Evolutionary conservation across 2,113 vertebrate genomes (phyloP), one percentile per base, ranked within the genome.

Genomic region (Bostrychus sinensis): DNA sequence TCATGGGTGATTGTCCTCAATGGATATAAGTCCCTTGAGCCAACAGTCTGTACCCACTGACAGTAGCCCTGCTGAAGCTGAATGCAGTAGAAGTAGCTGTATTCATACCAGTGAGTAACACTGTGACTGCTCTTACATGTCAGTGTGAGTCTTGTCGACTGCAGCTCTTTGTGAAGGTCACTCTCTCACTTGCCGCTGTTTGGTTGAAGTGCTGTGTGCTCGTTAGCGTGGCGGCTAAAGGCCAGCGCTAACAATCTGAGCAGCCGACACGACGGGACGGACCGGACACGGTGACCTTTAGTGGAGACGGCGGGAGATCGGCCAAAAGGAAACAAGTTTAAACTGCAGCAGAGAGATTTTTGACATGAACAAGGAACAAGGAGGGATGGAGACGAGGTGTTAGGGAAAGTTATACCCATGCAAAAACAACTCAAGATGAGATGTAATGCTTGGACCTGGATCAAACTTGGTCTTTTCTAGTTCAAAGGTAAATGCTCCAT

Each of bases 241-340:
- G 83, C 76, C 83, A 84, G 26, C 22, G 56, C 70, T 77, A 70
- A 82, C 84, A 82, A 78, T 41, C 51, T 60, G 53, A 3, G 68
- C 70, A 77, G 76, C 59, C 67, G 75, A 67, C 77, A 62, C 67
- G 78, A 57, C 67, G 51, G 64, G 56, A 56, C 62, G 60, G 65
- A 48, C 46, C 66, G 58, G 75, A 72, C 73, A 71, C 25, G 12
- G 39, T 83, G 78, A 86, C 87, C 83, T 87, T 87, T 85, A 59
- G 68, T 72, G 7, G 25, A 51, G 59, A 68, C 72, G 78, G 76
- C n/a, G 7, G 51, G 54, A 4, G 43, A 39, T 32, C 11, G 37
- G 37, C 23, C 23, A 30, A 55, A 23, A 42, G 43, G 43, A 54
- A 48, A 81, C 39, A 60, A 62, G 46, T 16, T 30, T 26, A 23